These are phyloP conservation scores for Polyommatus icarus DNA, from an alignment of 2,888 invertebrate species.

Conservation along the genomic window DNA sequence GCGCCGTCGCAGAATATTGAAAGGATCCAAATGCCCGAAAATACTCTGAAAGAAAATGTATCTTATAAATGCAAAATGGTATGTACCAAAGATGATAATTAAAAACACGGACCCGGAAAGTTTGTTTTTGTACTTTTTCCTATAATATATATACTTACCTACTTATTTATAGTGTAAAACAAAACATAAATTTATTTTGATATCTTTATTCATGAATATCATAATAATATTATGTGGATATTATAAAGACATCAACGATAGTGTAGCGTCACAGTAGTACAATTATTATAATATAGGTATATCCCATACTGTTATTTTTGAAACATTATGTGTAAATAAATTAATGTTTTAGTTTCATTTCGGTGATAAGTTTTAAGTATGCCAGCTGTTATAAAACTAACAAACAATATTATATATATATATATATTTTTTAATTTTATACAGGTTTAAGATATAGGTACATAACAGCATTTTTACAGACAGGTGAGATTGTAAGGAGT, in stretches of 20 bases:
- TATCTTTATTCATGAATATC: too few relatives aligned
- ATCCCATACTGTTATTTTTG: too few relatives aligned
- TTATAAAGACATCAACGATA: not conserved
- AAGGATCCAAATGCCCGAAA: slow-evolving; percentile 25
- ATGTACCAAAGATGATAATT: slow-evolving; percentile 54
- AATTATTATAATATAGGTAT: too few relatives aligned
- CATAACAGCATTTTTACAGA: too few relatives aligned
- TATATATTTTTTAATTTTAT: too few relatives aligned
- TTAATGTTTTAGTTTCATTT: too few relatives aligned
- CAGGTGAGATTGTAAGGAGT: too few relatives aligned
- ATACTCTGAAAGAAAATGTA: slow-evolving; percentile 58
- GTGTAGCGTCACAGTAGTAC: not conserved
- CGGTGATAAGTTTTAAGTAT: too few relatives aligned
- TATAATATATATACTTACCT: not conserved
- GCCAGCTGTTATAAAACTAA: not conserved
- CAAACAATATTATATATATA: not conserved
- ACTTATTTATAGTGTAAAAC: not conserved
- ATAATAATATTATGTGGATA: not conserved
- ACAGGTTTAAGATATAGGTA: too few relatives aligned
- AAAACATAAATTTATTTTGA: too few relatives aligned
- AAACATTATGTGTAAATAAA: too few relatives aligned
- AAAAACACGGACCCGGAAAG: slow-evolving; percentile 29
- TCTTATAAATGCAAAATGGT: slow-evolving; percentile 66
- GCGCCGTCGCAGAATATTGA: slow-evolving; percentile 19
- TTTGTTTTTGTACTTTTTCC: not conserved